A percentile compares a stretch with the other conserved stretches of the same genome.
These are phyloP conservation scores for Diphyllodes magnificus DNA, from an alignment of 2,113 vertebrate genomes.

Conservation along the genomic window DNA sequence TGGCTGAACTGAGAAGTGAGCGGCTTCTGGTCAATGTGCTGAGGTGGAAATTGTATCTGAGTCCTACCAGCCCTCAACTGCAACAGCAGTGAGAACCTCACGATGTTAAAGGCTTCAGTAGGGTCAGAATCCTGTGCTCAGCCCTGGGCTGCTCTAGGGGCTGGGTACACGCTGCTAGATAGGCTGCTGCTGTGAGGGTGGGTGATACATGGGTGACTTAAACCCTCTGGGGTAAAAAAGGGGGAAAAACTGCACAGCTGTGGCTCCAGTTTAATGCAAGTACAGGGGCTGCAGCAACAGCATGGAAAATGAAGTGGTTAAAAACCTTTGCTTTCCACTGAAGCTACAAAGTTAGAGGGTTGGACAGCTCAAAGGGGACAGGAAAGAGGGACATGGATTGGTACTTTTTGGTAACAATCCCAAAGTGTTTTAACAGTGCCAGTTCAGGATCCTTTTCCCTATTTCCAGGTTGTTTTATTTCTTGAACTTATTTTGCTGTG, in stretches of 20 bases:
- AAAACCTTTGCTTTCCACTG: accelerated
- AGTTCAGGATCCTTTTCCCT: background rate
- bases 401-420: too few relatives aligned
- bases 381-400: background rate
- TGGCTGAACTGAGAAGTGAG: background rate
- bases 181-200: background rate
- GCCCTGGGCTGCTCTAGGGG: background rate
- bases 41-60: background rate
- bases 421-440: background rate
- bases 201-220: accelerated
- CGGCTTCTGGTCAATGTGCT: background rate
- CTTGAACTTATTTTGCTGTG: background rate
- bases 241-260: accelerated
- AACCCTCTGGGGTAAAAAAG: background rate
- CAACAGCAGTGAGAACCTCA: background rate
- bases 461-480: background rate
- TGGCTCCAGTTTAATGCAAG: background rate
- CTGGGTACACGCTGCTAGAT: background rate
- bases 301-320: background rate
- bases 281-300: background rate
- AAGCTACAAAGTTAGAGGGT: background rate
- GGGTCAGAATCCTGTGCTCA: background rate
- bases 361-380: too few relatives aligned
- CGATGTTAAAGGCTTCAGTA: background rate
- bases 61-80: background rate